A percentile compares a stretch with the other conserved stretches of the same genome.
Conservation (phyloP, 1,140 invertebrate genomes). For the Tetraneura akinire region DNA sequence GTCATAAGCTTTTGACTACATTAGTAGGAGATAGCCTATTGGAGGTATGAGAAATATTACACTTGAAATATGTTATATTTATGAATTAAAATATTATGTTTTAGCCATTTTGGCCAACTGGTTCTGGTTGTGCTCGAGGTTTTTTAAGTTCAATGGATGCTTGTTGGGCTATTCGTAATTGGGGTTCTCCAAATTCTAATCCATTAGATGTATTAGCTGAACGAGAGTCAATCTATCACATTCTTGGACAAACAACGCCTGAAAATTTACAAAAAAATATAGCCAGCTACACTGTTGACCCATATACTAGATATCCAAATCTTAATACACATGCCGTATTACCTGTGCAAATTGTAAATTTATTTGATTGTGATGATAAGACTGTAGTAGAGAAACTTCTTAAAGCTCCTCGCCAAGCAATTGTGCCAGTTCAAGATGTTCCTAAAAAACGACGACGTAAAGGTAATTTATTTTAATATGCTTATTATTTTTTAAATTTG, state of each 20-base stretch:
- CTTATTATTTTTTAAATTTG: conserved; percentile 17
- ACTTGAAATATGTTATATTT: neutral
- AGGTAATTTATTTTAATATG: conserved; percentile 60
- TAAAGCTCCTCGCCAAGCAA: conserved; percentile 57
- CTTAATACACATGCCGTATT: conserved; percentile 64
- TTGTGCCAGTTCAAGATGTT: conserved; percentile 59
- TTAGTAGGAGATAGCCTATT: conserved; percentile 95
- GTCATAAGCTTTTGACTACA: conserved; percentile 79
- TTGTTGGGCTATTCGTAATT: conserved; percentile 89
- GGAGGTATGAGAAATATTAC: conserved; percentile 66
- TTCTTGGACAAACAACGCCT: conserved; percentile 91
- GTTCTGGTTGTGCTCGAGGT: conserved; percentile 94
- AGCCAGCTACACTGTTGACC: conserved; percentile 85
- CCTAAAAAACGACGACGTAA: conserved; percentile 68
- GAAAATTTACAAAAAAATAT: conserved; percentile 92
- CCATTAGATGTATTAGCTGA: conserved; percentile 87
- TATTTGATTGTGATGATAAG: conserved; percentile 67
- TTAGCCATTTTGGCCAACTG: conserved; percentile 96
- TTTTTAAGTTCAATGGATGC: conserved; percentile 95
- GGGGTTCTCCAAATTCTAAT: conserved; percentile 70
- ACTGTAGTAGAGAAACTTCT: conserved; percentile 60
- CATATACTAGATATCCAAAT: conserved; percentile 73
- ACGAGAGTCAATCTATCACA: conserved; percentile 89
- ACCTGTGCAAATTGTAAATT: conserved; percentile 68
- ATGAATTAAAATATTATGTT: conserved; percentile 56